A percentile compares a stretch with the other conserved stretches of the same genome.
phyloP scores from a whole-genome alignment of 2,797 vertebrate species.

The Periophthalmus magnuspinnatus region DNA sequence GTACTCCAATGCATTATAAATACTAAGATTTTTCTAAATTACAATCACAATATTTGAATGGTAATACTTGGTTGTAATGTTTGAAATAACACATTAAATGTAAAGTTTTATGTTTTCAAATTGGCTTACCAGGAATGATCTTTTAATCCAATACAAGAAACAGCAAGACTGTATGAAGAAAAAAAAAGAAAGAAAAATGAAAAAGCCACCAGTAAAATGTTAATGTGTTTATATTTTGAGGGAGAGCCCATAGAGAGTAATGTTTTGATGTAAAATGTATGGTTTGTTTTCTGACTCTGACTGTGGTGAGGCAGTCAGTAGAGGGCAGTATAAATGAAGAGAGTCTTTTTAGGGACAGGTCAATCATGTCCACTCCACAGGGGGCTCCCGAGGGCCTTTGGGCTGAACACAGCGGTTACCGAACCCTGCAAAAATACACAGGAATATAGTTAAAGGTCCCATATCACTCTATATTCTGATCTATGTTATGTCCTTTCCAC shows the following conservation, averaged over 20 bases:
- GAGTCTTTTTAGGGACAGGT: slow-evolving; percentile 60
- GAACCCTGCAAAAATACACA: slow-evolving; percentile 80
- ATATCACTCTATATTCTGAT: too few species aligned
- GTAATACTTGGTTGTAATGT: neutral
- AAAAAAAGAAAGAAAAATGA: slow-evolving; percentile 34
- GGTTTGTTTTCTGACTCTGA: neutral
- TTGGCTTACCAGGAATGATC: slow-evolving; percentile 29
- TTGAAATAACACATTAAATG: neutral
- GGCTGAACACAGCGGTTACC: slow-evolving; percentile 88
- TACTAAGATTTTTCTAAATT: too few species aligned
- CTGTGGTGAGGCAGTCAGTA: slow-evolving; percentile 54
- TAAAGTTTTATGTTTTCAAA: neutral
- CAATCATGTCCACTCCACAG: slow-evolving; percentile 89
- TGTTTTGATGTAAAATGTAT: slow-evolving; percentile 40
- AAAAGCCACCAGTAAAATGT: slow-evolving; percentile 39
- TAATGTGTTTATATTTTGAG: slow-evolving; percentile 60
- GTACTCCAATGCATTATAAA: too few species aligned
- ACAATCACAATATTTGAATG: too few species aligned
- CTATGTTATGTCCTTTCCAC: too few species aligned
- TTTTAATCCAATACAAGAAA: slow-evolving; percentile 41
- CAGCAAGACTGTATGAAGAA: slow-evolving; percentile 33
- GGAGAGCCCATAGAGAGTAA: slow-evolving; percentile 47
- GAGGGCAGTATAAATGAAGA: slow-evolving; percentile 34
- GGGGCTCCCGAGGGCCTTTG: slow-evolving; percentile 87
- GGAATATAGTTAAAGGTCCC: too few species aligned